Base-by-base conservation (phyloP, 2,113 vertebrate genomes). In the Chloropsis cyanopogon region DNA sequence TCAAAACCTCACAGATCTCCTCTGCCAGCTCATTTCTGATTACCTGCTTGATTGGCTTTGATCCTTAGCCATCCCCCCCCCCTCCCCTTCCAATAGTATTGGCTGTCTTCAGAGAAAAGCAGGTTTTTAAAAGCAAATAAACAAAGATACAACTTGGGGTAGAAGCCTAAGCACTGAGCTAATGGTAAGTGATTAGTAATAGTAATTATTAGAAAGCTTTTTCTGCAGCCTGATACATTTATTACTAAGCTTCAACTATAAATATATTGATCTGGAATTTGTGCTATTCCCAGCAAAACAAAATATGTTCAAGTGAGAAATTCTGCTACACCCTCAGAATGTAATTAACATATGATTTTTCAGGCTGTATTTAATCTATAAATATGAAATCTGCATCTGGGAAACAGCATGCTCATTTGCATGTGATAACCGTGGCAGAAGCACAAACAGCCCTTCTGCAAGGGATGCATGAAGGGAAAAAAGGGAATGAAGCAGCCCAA, bases 351-450 rank as follows among this genome's bases (percentile, higher is more conserved):
- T 86, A 56, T 0, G 59, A 92, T 92, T 96, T 93, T 86, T 77
- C 64, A 71, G 88, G 71, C 92, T 93, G 76, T 86, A 78, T 92
- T 95, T 96, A 86, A 95, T 86, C 76, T 68, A 56, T 64, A 96
- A 86, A 81, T 90, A 83, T 7, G 37, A 78, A 78, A 91, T 73
- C 70, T 94, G 93, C 89, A 94, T 90, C 84, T 96, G 87, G 87
- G 90, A 71, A 80, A 14, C 79, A 78, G 82, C 77, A 42, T 66
- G 76, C 76, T 92, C 90, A 93, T 94, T 94, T 96, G 85, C 90
- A 94, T 93, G 76, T 47, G 66, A 24, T 31, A 72, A 79, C 53
- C 26, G 14, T 14, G 77, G n/a, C 57, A 89, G 81, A 26, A 80
- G 59, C 93, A 90, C 82, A 91, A 84, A 90, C 66, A 95, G 69